Conservation (phyloP, 2,888 invertebrate genomes). For the Drosophila paramelanica region DNA sequence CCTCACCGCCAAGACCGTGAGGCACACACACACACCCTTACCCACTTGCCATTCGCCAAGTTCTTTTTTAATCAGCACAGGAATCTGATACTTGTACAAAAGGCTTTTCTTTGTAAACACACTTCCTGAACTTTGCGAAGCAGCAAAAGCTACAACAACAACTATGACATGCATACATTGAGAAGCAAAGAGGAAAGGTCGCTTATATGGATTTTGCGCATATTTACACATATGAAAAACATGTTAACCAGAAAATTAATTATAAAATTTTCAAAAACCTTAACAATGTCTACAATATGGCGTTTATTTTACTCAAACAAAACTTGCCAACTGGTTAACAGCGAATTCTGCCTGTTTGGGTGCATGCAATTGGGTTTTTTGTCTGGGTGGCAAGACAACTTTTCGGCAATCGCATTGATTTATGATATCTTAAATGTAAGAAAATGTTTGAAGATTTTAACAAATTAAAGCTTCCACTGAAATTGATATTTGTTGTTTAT, state of each 20-base stretch:
- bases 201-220: conserved; percentile 70
- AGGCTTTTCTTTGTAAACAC: conserved; percentile 81
- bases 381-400: conserved; percentile 26
- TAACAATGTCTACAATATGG: conserved; percentile 81
- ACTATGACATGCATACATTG: conserved; percentile 48
- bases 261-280: conserved; percentile 81
- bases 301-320: conserved; percentile 80
- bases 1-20: not conserved
- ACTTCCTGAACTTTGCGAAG: conserved; percentile 77
- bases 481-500: too few species aligned
- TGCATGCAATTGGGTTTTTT: not conserved
- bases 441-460: not conserved
- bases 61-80: conserved; percentile 76
- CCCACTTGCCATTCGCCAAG: conserved; percentile 12
- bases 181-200: conserved; percentile 13
- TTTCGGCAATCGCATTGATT: conserved; percentile 38
- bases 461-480: too few species aligned
- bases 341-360: conserved; percentile 4
- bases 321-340: conserved; percentile 63
- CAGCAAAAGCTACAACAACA: conserved; percentile 51
- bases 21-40: conserved; percentile 8
- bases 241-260: conserved; percentile 82
- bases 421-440: not conserved
- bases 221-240: conserved; percentile 78
- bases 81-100: conserved; percentile 81